phyloP scores from a whole-genome alignment of 2,888 invertebrate species.

The Agrilus mali region DNA sequence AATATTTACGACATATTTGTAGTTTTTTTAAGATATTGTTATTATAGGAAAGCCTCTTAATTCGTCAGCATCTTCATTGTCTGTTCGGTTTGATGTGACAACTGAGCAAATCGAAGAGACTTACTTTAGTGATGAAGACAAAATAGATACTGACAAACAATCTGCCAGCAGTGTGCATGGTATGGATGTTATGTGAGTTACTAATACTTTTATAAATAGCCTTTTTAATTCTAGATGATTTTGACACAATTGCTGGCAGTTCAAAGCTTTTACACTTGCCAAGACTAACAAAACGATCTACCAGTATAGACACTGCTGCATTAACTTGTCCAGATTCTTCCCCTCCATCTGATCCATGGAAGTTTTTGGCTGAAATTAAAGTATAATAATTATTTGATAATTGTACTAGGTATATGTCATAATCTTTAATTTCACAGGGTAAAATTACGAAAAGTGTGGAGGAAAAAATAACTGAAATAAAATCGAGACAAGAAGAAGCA shows the following conservation, averaged over 20 bases:
- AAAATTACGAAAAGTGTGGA: slow-evolving; percentile 69
- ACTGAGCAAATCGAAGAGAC: slow-evolving; percentile 63
- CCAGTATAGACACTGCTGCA: slow-evolving; percentile 41
- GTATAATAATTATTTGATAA: slow-evolving; percentile 14
- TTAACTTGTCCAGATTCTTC: slow-evolving; percentile 27
- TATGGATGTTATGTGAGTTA: neutral
- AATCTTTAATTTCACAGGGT: slow-evolving; percentile 29
- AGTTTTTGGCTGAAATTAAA: slow-evolving; percentile 55
- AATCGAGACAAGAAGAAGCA: slow-evolving; percentile 30
- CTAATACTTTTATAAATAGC: neutral
- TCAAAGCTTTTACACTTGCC: slow-evolving; percentile 47
- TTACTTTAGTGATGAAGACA: slow-evolving; percentile 43
- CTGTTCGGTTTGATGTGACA: slow-evolving; percentile 64
- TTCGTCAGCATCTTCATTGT: slow-evolving; percentile 37
- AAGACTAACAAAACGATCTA: slow-evolving; percentile 47
- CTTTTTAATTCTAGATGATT: neutral
- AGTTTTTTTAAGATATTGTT: too few relatives aligned
- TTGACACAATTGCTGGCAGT: slow-evolving; percentile 16
- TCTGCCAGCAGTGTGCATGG: neutral
- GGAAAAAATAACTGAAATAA: slow-evolving; percentile 58
- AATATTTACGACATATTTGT: too few relatives aligned
- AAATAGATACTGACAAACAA: slow-evolving; percentile 5
- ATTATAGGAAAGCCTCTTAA: slow-evolving; percentile 31
- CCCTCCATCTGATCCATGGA: slow-evolving; percentile 54
- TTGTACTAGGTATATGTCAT: neutral